phyloP scores from a whole-genome alignment of 2,888 invertebrate genomes.

The Proisotoma minuta region DNA sequence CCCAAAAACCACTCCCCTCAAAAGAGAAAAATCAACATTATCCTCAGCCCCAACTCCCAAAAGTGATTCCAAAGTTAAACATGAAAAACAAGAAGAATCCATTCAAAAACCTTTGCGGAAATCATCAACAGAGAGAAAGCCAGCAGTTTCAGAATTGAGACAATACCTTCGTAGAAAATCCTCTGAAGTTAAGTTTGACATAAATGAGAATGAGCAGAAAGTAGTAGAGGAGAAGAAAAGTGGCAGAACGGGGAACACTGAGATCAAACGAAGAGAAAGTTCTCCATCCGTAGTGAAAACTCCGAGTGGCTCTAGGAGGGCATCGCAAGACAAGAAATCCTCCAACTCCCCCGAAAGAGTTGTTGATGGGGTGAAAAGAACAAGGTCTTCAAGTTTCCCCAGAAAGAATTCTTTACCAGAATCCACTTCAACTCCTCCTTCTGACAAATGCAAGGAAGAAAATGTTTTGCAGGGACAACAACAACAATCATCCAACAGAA shows the following conservation, averaged over 20 bases:
- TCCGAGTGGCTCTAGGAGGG: not conserved
- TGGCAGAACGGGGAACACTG: not conserved
- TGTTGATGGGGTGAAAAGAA: not conserved
- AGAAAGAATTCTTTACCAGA: not conserved
- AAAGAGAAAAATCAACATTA: not conserved
- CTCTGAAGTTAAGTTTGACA: conserved; percentile 1
- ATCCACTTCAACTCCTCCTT: not conserved
- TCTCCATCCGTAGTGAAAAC: conserved; percentile 8
- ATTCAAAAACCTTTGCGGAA: not conserved
- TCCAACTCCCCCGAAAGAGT: not conserved
- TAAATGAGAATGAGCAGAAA: conserved; percentile 13
- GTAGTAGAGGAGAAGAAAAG: not conserved
- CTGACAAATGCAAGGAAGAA: not conserved
- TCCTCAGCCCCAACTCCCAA: not conserved
- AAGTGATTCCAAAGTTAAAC: not conserved
- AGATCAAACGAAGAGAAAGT: not conserved
- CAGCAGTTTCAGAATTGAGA: not conserved
- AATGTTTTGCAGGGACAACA: not conserved
- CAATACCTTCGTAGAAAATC: not conserved
- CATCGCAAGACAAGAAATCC: not conserved
- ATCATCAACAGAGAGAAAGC: not conserved
- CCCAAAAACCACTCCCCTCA: not conserved
- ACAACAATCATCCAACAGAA: conserved; percentile 15
- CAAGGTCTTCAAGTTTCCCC: not conserved
- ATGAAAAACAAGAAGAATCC: not conserved